Percentiles rank a stretch among this genome's conserved stretches.
These are phyloP conservation scores for Hyla sarda DNA, from an alignment of 2,113 vertebrate species.

Conservation along the genomic window DNA sequence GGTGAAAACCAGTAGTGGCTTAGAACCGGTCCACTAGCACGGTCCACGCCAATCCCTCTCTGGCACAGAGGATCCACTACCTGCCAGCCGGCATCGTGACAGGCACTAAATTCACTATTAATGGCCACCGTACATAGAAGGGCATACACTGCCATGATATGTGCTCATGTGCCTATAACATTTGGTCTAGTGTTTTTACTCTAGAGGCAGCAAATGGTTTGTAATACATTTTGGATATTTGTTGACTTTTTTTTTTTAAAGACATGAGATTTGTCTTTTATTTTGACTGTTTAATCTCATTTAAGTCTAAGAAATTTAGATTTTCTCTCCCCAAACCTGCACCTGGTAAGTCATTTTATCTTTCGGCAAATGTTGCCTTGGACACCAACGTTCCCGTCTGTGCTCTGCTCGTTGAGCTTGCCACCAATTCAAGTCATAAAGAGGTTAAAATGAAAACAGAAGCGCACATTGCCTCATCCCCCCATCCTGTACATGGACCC, in stretches of 20 bases:
- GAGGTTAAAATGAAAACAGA: constrained; percentile 56
- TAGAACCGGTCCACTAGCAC: too few relatives aligned
- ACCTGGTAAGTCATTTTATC: background rate
- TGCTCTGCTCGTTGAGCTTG: background rate
- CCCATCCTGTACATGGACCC: background rate
- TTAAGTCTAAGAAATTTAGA: background rate
- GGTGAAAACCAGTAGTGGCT: too few relatives aligned
- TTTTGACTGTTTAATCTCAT: background rate
- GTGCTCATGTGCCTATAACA: background rate
- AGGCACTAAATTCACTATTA: too few relatives aligned
- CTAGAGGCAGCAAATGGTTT: too few relatives aligned
- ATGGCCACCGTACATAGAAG: too few relatives aligned
- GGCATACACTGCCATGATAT: too few relatives aligned
- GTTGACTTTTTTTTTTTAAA: background rate
- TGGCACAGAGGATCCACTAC: too few relatives aligned
- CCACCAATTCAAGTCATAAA: constrained; percentile 26
- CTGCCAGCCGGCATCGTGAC: too few relatives aligned
- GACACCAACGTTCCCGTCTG: background rate
- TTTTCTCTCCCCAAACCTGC: background rate
- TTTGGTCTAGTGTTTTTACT: too few relatives aligned
- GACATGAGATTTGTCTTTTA: too few relatives aligned
- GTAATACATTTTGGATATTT: background rate
- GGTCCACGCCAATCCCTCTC: too few relatives aligned
- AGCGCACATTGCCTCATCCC: constrained; percentile 16
- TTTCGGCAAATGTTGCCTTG: background rate